These are phyloP conservation scores for Eleutherodactylus coqui DNA, from an alignment of 2,797 vertebrate species.

Conservation along the genomic window DNA sequence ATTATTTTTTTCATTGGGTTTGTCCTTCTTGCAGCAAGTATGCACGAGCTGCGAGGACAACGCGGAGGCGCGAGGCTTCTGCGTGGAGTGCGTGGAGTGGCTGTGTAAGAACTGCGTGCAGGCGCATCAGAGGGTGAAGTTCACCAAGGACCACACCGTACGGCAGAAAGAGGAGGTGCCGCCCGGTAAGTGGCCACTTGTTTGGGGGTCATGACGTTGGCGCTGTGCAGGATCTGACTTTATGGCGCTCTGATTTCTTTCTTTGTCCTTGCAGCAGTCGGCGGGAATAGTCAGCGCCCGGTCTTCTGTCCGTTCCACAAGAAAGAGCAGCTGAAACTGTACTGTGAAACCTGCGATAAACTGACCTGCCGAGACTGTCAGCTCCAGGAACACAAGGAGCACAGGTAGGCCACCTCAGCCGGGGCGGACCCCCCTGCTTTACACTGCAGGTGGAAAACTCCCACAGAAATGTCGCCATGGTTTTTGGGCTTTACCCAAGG, in stretches of 20 bases:
- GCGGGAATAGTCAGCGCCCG: constrained; percentile 87
- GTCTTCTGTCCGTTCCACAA: constrained; percentile 97
- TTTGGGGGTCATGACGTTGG: not conserved
- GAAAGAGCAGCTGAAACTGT: constrained; percentile 96
- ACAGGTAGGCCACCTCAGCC: constrained; percentile 89
- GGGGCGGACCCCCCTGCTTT: not conserved
- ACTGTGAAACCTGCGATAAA: constrained; percentile 97
- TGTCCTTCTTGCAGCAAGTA: constrained; percentile 73
- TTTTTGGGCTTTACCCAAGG: too few species aligned
- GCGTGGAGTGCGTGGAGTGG: constrained; percentile 97
- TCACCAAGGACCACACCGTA: constrained; percentile 97
- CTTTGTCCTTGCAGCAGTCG: constrained; percentile 75
- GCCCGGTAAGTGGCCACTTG: constrained; percentile 85
- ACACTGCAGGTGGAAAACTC: too few species aligned
- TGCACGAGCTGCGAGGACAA: constrained; percentile 99
- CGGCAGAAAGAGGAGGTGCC: constrained; percentile 97
- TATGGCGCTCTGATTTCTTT: too few species aligned
- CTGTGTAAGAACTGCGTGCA: constrained; percentile 95
- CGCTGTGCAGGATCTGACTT: fast-evolving
- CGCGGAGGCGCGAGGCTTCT: constrained; percentile 95
- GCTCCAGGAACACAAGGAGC: constrained; percentile 95
- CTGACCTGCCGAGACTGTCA: constrained; percentile 97
- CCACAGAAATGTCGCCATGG: too few species aligned
- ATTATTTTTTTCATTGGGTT: not conserved
- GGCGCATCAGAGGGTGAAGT: constrained; percentile 97